Evolutionary conservation across 1,140 invertebrate species (phyloP).

Genomic region (Brachionus koreanus): DNA sequence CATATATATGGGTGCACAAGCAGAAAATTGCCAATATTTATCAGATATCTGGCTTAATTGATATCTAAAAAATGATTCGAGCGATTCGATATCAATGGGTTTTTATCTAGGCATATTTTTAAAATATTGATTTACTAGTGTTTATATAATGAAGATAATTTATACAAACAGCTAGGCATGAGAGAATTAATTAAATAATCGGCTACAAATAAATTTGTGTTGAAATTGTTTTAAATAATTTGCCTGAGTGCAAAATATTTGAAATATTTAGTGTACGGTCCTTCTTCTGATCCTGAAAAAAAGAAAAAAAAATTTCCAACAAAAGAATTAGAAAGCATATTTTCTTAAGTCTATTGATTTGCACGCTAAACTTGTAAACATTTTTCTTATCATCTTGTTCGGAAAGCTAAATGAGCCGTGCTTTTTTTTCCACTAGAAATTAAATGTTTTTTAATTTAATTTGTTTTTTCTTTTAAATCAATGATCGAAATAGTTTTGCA

Average conservation of each 20-base stretch:
- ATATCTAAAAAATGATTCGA: constrained; percentile 9
- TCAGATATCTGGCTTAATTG: constrained; percentile 1
- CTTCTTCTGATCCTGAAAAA: background rate
- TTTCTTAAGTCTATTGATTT: background rate
- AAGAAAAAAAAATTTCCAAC: background rate
- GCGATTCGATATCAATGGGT: background rate
- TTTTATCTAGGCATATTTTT: background rate
- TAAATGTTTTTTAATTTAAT: constrained; percentile 1
- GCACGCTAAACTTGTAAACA: background rate
- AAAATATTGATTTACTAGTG: background rate
- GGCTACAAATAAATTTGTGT: background rate
- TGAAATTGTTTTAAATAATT: background rate
- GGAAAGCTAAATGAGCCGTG: background rate
- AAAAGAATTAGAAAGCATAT: background rate
- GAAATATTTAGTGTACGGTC: background rate
- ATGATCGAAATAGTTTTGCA: background rate
- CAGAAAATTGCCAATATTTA: constrained; percentile 8
- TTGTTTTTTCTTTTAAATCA: background rate
- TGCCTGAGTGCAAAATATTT: background rate
- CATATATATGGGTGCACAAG: constrained; percentile 1
- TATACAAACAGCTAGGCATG: background rate
- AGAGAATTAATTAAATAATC: constrained; percentile 10
- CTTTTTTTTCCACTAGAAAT: background rate
- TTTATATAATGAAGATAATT: constrained; percentile 7
- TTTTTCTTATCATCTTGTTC: background rate